Percentiles rank a stretch among this genome's conserved stretches.
Conservation (phyloP, 2,888 invertebrate species). For the Brenthis ino region DNA sequence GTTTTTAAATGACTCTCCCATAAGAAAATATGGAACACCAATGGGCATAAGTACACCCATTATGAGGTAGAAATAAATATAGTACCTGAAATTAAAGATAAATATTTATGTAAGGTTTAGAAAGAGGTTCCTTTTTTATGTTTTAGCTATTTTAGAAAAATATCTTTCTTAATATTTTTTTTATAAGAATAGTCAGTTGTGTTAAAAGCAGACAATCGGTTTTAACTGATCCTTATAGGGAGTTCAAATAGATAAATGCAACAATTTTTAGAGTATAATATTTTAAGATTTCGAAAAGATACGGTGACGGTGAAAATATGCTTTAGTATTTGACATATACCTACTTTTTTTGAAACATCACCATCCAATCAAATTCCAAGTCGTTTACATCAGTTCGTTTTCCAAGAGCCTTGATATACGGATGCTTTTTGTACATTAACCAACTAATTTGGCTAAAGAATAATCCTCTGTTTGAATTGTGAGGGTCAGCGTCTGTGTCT, state of each 20-base stretch:
- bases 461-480: slow-evolving; percentile 90
- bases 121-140: too few species aligned
- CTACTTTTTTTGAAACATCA: slow-evolving; percentile 90
- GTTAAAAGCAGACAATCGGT: too few species aligned
- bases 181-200: too few species aligned
- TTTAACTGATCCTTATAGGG: too few species aligned
- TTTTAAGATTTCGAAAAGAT: too few species aligned
- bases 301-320: too few species aligned
- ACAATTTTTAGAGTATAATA: too few species aligned
- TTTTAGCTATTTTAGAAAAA: too few species aligned
- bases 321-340: slow-evolving; percentile 20
- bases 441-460: slow-evolving; percentile 95
- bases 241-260: too few species aligned
- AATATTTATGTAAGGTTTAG: too few species aligned
- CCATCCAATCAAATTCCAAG: slow-evolving; percentile 85
- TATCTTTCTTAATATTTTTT: too few species aligned
- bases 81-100: slow-evolving; percentile 81
- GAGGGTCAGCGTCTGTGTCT: slow-evolving; percentile 88
- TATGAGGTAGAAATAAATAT: slow-evolving; percentile 82
- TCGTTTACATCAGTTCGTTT: slow-evolving; percentile 89
- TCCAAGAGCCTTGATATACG: slow-evolving; percentile 86
- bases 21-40: slow-evolving; percentile 85
- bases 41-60: slow-evolving; percentile 84
- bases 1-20: slow-evolving; percentile 84
- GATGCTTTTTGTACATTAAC: slow-evolving; percentile 91